phyloP scores from a whole-genome alignment of 2,113 vertebrate species.

The Campylomormyrus numenius region DNA sequence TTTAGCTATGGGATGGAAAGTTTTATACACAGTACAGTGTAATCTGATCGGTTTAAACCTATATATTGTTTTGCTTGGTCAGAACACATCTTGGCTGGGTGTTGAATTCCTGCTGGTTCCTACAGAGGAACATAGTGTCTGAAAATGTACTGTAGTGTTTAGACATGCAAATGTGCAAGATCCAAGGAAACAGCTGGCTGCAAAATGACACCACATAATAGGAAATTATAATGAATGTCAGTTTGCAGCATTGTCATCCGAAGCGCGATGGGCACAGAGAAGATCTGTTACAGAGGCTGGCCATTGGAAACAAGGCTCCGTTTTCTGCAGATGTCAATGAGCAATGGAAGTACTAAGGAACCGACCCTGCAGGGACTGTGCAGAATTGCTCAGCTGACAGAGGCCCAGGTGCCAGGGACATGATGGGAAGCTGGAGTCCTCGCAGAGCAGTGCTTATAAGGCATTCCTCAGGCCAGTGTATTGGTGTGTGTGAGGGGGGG shows the following conservation, averaged over 20 bases:
- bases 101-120: neutral
- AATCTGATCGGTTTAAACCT: neutral
- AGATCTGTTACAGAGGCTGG: neutral
- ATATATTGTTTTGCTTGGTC: neutral
- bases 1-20: neutral
- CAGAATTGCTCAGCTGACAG: conserved; percentile 29
- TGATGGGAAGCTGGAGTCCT: conserved; percentile 12
- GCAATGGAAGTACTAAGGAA: neutral
- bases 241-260: neutral
- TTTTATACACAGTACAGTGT: neutral
- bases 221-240: neutral
- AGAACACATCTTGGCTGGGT: neutral
- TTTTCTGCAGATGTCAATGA: neutral
- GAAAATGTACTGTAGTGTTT: neutral
- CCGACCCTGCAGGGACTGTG: conserved; percentile 28
- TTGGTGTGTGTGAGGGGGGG: neutral
- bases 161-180: neutral
- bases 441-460: conserved; percentile 41
- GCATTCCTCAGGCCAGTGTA: conserved; percentile 27
- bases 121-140: neutral
- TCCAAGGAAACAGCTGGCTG: neutral
- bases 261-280: neutral
- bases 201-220: neutral
- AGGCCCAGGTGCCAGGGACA: neutral
- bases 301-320: neutral